A percentile compares a stretch with the other conserved stretches of the same genome.
Conservation (phyloP, 2,888 invertebrate genomes). For the Eucera pruinosa region DNA sequence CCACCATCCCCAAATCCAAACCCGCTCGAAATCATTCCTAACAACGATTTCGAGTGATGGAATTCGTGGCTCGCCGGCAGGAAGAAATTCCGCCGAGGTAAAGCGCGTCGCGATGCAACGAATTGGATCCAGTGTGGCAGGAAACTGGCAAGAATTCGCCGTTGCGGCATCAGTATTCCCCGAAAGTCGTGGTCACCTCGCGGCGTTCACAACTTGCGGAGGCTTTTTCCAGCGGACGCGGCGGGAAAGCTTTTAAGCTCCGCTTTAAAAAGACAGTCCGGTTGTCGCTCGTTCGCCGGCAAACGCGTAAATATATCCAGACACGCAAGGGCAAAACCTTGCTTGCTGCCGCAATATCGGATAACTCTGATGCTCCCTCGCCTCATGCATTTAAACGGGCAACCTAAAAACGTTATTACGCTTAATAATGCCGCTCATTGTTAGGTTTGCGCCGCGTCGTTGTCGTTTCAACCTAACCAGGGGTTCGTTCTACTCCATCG, state of each 20-base stretch:
- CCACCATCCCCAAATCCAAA: no score
- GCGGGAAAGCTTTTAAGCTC: constrained; percentile 75
- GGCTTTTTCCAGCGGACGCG: constrained; percentile 46
- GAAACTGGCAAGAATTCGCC: constrained; percentile 37
- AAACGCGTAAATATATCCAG: constrained; percentile 75
- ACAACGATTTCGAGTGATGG: neutral
- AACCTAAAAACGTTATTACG: constrained; percentile 72
- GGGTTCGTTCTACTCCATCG: neutral
- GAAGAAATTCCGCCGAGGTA: constrained; percentile 11
- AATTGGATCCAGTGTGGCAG: constrained; percentile 14
- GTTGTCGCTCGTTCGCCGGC: constrained; percentile 66
- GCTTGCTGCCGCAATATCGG: constrained; percentile 52
- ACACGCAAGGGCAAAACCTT: constrained; percentile 57
- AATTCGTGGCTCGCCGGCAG: neutral
- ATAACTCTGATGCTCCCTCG: constrained; percentile 54
- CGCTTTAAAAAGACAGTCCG: constrained; percentile 74
- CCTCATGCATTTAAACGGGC: constrained; percentile 80
- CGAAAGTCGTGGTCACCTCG: constrained; percentile 62
- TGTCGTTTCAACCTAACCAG: constrained; percentile 4
- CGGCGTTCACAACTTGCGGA: constrained; percentile 38
- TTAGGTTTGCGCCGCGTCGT: constrained; percentile 26
- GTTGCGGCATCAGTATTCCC: constrained; percentile 61
- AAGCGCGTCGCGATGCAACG: constrained; percentile 4
- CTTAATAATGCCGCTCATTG: constrained; percentile 64
- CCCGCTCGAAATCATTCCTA: neutral